A percentile compares a stretch with the other conserved stretches of the same genome.
These are phyloP conservation scores for Myotis pilosus DNA, from an alignment of 2,797 vertebrate species.

Conservation along the genomic window DNA sequence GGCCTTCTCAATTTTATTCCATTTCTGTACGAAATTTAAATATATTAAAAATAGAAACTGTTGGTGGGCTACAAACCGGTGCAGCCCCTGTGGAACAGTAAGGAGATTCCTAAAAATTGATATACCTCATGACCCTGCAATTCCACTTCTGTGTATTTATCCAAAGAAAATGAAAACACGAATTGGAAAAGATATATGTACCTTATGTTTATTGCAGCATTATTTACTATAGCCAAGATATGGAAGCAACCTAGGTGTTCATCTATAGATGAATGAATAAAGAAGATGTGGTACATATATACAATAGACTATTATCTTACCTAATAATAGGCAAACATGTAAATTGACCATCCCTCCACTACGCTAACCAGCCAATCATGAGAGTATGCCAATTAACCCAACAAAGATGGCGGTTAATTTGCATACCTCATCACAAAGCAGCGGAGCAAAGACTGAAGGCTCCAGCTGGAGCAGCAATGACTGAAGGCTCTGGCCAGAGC, in stretches of 20 bases:
- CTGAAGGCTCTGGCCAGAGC: too few species aligned
- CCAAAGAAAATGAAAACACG: neutral
- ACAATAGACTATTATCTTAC: neutral
- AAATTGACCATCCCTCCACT: too few species aligned
- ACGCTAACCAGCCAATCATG: too few species aligned
- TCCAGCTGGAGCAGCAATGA: too few species aligned
- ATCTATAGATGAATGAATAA: neutral
- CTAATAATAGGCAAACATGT: too few species aligned
- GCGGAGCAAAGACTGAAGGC: too few species aligned
- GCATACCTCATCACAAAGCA: too few species aligned
- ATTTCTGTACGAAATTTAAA: neutral
- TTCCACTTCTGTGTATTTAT: neutral
- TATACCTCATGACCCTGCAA: neutral
- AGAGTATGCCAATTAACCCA: too few species aligned
- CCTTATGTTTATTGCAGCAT: neutral
- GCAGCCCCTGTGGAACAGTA: neutral
- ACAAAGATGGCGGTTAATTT: too few species aligned
- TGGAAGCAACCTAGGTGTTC: too few species aligned
- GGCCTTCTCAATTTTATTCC: neutral
- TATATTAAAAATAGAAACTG: neutral
- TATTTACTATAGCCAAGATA: neutral
- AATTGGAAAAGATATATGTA: neutral
- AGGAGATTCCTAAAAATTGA: neutral
- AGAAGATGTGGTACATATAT: neutral
- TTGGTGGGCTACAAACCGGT: neutral